A percentile compares a stretch with the other conserved stretches of the same genome.
These are phyloP conservation scores for Scaptomyza flava DNA, from an alignment of 2,888 invertebrate species.

Conservation along the genomic window DNA sequence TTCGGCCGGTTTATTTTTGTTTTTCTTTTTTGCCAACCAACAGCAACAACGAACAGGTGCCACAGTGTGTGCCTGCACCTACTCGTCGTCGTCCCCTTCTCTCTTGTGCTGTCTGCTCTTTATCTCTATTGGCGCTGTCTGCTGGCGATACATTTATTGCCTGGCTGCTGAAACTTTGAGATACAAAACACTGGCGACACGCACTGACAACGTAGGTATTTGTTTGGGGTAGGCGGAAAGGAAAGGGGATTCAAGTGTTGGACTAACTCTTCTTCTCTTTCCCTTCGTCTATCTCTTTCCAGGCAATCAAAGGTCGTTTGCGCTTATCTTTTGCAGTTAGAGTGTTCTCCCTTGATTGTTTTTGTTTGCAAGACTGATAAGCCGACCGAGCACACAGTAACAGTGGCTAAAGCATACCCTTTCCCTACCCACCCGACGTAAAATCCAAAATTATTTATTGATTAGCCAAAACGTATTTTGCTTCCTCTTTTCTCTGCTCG, in stretches of 20 bases:
- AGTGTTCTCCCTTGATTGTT: conserved; percentile 46
- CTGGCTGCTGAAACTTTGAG: background rate
- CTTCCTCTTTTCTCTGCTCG: conserved; percentile 7
- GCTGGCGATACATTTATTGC: conserved; percentile 60
- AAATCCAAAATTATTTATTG: conserved; percentile 51
- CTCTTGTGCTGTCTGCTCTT: background rate
- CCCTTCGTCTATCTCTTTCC: background rate
- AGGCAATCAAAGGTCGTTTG: conserved; percentile 43
- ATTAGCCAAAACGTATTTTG: conserved; percentile 36
- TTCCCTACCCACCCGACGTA: background rate
- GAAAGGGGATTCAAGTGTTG: background rate
- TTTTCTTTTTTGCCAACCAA: conserved; percentile 1
- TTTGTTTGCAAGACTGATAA: conserved; percentile 72
- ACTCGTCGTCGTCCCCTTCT: background rate
- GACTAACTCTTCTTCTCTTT: background rate
- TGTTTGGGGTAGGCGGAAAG: background rate
- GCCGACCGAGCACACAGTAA: conserved; percentile 11
- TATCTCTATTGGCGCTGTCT: conserved; percentile 7
- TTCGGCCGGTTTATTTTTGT: conserved; percentile 44
- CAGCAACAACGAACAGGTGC: conserved; percentile 47
- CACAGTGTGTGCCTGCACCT: background rate
- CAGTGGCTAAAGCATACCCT: background rate
- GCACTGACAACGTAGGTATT: conserved; percentile 50
- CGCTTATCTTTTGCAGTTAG: conserved; percentile 32
- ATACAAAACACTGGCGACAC: conserved; percentile 39